phyloP scores from a whole-genome alignment of 2,113 vertebrate genomes.

The Notechis scutatus region DNA sequence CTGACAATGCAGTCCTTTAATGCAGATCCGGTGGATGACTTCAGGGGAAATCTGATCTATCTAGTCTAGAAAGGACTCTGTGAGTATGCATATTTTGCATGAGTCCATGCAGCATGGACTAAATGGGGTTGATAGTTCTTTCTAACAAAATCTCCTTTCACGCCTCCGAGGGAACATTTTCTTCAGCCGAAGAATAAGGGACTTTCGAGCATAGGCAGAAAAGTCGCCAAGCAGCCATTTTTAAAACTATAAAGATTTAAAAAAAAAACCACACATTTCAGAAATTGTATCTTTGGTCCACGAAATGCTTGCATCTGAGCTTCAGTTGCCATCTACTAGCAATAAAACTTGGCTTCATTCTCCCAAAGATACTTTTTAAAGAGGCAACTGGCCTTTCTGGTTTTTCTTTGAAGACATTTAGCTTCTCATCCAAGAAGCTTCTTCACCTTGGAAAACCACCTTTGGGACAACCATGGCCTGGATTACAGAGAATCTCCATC shows the following conservation, averaged over 20 bases:
- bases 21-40: too few relatives aligned
- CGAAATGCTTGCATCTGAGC: not conserved
- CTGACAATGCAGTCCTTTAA: not conserved
- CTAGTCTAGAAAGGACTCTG: not conserved
- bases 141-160: not conserved
- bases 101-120: not conserved
- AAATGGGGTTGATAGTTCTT: not conserved
- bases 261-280: not conserved
- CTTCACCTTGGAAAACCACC: too few relatives aligned
- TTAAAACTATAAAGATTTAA: not conserved
- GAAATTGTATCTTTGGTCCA: not conserved
- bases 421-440: too few relatives aligned
- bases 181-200: not conserved
- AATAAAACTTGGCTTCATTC: accelerated
- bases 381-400: too few relatives aligned
- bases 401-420: too few relatives aligned
- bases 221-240: not conserved
- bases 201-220: not conserved
- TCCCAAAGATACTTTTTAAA: too few relatives aligned
- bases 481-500: too few relatives aligned
- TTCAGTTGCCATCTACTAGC: not conserved
- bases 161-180: not conserved
- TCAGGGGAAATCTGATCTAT: not conserved
- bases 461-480: too few relatives aligned
- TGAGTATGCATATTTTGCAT: not conserved